Base-by-base conservation (phyloP, 1,140 invertebrate genomes). In the Drosophila kanapiae region DNA sequence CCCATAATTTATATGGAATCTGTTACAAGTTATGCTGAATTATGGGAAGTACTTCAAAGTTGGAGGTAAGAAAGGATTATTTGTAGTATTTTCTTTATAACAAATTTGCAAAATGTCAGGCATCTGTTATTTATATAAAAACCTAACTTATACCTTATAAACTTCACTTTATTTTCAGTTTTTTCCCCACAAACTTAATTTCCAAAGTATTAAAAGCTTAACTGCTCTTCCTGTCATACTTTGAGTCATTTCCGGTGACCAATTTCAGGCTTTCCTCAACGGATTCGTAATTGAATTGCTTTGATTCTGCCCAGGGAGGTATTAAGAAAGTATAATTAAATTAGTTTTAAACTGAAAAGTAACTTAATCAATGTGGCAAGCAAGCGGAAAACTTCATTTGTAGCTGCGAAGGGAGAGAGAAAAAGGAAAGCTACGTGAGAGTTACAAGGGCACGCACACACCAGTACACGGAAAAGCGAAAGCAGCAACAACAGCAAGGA, bases 341-440 rank as follows among this genome's bases (percentile, higher is more conserved):
- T 77, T 77, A 75, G 69, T 75, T 78, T 78, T 77, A 69, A 78
- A 77, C 63, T 78, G 48, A 49, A 37, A 61, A 42, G 51, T 75
- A 82, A 87, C 61, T 68, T 78, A 86, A 85, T 85, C 79, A 83
- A 76, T 37, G 49, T 78, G 69, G 74, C 71, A 47, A 63, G 67
- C 45, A 80, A 67, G 77, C 62, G 68, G 62, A 51, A 82, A 82
- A 87, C 83, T 82, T 87, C 61, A 86, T 82, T 85, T 82, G 69
- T 51, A 53, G 68, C 56, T 23, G 59, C 58, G 38, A 38, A 42
- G 37, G 7, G 6, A 27, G 14, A n/a, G 63, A 18, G 18, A 67
- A 72, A 58, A 48, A 49, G 65, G 48, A 76, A 54, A 40, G 51
- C 69, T 67, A 82, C 82, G 82, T 84, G 82, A 53, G 31, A 67